phyloP scores from a whole-genome alignment of 1,140 invertebrate genomes.

The Zelostemma sp. region DNA sequence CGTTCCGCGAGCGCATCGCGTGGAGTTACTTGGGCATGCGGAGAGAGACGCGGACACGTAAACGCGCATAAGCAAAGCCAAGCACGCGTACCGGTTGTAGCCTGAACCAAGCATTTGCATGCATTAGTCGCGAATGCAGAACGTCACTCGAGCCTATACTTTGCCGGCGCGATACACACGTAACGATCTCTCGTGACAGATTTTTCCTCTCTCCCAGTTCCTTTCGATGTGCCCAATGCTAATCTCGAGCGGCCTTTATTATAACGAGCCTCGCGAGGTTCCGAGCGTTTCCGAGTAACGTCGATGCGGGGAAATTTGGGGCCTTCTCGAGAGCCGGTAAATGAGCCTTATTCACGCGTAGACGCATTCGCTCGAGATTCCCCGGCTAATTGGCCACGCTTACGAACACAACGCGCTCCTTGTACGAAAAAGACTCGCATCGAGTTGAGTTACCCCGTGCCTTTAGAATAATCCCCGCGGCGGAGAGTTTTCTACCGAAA shows the following conservation, averaged over 20 bases:
- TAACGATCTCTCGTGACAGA: constrained; percentile 1
- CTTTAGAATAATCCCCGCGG: constrained; percentile 25
- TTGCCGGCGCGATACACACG: background rate
- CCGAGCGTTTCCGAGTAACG: background rate
- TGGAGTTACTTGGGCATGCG: no score
- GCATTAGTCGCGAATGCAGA: constrained; percentile 7
- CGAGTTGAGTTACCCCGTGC: no score
- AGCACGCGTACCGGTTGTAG: constrained; percentile 7
- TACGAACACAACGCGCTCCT: constrained; percentile 55
- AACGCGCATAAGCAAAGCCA: background rate
- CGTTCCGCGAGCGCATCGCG: no score
- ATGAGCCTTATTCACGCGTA: constrained; percentile 56
- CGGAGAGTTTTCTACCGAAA: no score
- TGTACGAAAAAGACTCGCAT: constrained; percentile 54
- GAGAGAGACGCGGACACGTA: background rate
- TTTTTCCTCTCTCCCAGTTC: background rate
- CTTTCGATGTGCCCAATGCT: background rate
- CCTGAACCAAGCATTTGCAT: constrained; percentile 14
- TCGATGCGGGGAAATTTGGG: background rate
- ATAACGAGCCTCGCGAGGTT: background rate
- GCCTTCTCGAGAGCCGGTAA: constrained; percentile 28
- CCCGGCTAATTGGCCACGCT: constrained; percentile 59
- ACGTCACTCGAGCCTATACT: constrained; percentile 10
- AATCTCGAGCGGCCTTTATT: background rate
- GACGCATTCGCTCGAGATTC: constrained; percentile 44